These are phyloP conservation scores for Mnemiopsis leidyi DNA, from an alignment of 37 sponge, comb jelly and placozoan genomes.

Conservation along the genomic window DNA sequence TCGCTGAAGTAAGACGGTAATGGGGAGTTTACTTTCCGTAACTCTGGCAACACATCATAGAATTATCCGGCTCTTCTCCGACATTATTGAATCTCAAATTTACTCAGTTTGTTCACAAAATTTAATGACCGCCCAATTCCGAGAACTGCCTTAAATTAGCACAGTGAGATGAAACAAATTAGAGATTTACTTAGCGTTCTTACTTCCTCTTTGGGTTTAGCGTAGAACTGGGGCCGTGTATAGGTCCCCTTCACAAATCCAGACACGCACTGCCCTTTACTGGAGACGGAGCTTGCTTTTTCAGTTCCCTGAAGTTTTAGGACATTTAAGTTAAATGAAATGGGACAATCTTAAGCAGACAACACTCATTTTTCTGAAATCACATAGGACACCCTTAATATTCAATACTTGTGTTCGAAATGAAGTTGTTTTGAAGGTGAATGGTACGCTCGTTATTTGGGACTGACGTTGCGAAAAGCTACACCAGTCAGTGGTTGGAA, in stretches of 20 bases:
- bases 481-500: too few species aligned
- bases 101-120: not conserved
- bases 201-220: not conserved
- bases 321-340: too few species aligned
- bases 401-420: too few species aligned
- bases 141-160: not conserved
- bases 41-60: not conserved
- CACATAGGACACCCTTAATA: too few species aligned
- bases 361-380: too few species aligned
- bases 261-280: slow-evolving; percentile 19
- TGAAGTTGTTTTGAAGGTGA: too few species aligned
- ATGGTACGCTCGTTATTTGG: too few species aligned
- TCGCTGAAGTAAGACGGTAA: not conserved
- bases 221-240: slow-evolving; percentile 10
- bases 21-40: not conserved
- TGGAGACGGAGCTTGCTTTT: not conserved
- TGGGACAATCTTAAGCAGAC: too few species aligned
- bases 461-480: too few species aligned
- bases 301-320: slow-evolving; percentile 42
- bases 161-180: not conserved
- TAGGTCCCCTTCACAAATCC: slow-evolving; percentile 54
- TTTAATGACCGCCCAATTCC: not conserved
- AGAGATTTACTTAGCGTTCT: not conserved
- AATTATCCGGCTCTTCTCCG: not conserved
- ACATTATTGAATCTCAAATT: not conserved